Percentiles rank a stretch among this genome's conserved stretches.
These are phyloP conservation scores for Ormia ochracea DNA, from an alignment of 2,888 invertebrate species.

Conservation along the genomic window DNA sequence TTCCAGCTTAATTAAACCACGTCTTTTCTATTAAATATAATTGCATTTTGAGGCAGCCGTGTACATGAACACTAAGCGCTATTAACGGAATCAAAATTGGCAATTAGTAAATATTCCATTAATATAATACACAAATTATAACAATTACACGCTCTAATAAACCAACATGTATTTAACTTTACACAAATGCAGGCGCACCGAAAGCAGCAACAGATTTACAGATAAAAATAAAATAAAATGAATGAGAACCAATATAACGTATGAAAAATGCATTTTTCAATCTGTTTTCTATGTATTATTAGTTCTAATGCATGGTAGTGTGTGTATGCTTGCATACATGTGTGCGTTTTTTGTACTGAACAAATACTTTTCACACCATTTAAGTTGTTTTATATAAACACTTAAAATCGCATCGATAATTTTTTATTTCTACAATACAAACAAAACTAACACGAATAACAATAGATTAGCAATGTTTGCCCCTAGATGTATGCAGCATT, in stretches of 20 bases:
- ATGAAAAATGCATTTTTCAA: constrained; percentile 33
- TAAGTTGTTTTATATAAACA: constrained; percentile 39
- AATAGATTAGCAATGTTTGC: constrained; percentile 10
- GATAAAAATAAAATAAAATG: background rate
- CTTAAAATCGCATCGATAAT: constrained; percentile 48
- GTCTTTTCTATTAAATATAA: background rate
- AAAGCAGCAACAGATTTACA: background rate
- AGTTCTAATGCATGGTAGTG: too few species aligned
- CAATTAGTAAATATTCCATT: constrained; percentile 54
- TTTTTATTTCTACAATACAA: constrained; percentile 20
- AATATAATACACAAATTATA: constrained; percentile 39
- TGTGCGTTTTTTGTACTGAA: background rate
- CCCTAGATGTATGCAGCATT: constrained; percentile 3
- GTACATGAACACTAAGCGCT: background rate
- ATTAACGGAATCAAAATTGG: constrained; percentile 41
- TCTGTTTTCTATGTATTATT: constrained; percentile 28
- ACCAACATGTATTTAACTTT: constrained; percentile 32
- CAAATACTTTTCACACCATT: constrained; percentile 58
- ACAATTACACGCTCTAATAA: constrained; percentile 57
- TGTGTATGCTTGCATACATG: background rate
- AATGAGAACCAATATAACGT: too few species aligned
- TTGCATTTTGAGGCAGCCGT: background rate
- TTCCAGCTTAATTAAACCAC: constrained; percentile 13
- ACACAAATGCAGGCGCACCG: background rate
- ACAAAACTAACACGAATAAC: constrained; percentile 33